phyloP scores from a whole-genome alignment of 2,797 vertebrate genomes.

The Leptatherina wallacei region DNA sequence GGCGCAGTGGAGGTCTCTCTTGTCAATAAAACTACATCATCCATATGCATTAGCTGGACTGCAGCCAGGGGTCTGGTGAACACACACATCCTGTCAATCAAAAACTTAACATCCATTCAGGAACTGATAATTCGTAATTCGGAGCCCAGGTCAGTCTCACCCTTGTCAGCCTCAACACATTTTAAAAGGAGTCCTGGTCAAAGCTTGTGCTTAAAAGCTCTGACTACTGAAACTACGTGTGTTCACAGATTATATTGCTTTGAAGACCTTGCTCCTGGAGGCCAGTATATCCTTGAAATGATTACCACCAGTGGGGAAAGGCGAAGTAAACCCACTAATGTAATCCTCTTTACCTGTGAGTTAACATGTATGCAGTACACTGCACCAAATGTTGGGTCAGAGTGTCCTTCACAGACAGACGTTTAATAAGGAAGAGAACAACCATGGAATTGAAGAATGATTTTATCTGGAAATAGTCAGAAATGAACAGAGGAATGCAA shows the following conservation, averaged over 20 bases:
- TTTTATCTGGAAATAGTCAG: slow-evolving; percentile 11
- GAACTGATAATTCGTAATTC: slow-evolving; percentile 70
- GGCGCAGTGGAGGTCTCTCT: slow-evolving; percentile 78
- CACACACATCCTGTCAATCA: slow-evolving; percentile 84
- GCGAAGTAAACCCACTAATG: slow-evolving; percentile 75
- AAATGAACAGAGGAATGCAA: neutral
- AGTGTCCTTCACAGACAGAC: neutral
- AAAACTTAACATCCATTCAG: slow-evolving; percentile 73
- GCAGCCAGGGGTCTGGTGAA: slow-evolving; percentile 69
- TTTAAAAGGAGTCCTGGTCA: slow-evolving; percentile 25
- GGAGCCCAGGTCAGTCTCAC: slow-evolving; percentile 76
- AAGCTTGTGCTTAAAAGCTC: slow-evolving; percentile 19
- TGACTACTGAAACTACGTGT: slow-evolving; percentile 26
- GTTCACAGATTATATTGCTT: slow-evolving; percentile 81
- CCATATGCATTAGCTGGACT: slow-evolving; percentile 82
- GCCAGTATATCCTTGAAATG: slow-evolving; percentile 82
- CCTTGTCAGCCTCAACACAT: slow-evolving; percentile 9
- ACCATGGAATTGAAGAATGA: neutral
- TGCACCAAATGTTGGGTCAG: neutral
- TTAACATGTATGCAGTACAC: slow-evolving; percentile 27
- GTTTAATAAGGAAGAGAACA: neutral
- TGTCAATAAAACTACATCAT: slow-evolving; percentile 82
- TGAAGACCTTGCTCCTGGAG: slow-evolving; percentile 82
- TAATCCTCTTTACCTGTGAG: slow-evolving; percentile 83
- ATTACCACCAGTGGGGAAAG: slow-evolving; percentile 80